Evolutionary conservation across 2,113 vertebrate genomes (phyloP).

Genomic region (Odontesthes bonariensis): DNA sequence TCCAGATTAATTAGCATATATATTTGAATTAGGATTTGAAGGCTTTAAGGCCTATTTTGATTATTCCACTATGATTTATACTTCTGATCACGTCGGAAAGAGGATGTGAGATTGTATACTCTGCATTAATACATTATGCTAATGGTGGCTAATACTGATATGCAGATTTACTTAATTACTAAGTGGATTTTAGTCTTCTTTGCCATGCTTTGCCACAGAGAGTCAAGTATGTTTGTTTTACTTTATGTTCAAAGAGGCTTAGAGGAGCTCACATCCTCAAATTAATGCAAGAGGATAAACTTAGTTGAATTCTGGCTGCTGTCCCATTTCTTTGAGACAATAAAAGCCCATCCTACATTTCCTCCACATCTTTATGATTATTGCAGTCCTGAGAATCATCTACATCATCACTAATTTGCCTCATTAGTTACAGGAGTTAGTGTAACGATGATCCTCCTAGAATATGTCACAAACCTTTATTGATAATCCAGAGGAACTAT

Average conservation of each 20-base stretch:
- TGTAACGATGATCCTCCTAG: constrained; percentile 64
- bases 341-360: constrained; percentile 59
- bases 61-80: constrained; percentile 77
- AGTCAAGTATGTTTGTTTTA: constrained; percentile 79
- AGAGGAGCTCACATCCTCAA: constrained; percentile 60
- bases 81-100: constrained; percentile 73
- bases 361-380: constrained; percentile 63
- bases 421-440: constrained; percentile 78
- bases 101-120: constrained; percentile 70
- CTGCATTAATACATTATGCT: constrained; percentile 78
- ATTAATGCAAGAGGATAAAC: constrained; percentile 70
- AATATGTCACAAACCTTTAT: constrained; percentile 64
- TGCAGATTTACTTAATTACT: constrained; percentile 83
- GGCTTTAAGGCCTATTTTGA: constrained; percentile 80
- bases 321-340: constrained; percentile 61
- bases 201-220: constrained; percentile 64
- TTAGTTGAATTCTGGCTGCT: constrained; percentile 64
- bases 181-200: constrained; percentile 76
- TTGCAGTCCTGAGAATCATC: constrained; percentile 58
- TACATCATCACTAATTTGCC: constrained; percentile 70
- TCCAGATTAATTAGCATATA: constrained; percentile 84
- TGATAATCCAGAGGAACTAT: constrained; percentile 57
- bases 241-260: constrained; percentile 75
- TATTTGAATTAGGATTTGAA: constrained; percentile 84
- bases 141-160: constrained; percentile 82